A percentile compares a stretch with the other conserved stretches of the same genome.
Evolutionary conservation across 2,113 vertebrate species (phyloP).

Genomic region (Boulengeromyrus knoepffleri): DNA sequence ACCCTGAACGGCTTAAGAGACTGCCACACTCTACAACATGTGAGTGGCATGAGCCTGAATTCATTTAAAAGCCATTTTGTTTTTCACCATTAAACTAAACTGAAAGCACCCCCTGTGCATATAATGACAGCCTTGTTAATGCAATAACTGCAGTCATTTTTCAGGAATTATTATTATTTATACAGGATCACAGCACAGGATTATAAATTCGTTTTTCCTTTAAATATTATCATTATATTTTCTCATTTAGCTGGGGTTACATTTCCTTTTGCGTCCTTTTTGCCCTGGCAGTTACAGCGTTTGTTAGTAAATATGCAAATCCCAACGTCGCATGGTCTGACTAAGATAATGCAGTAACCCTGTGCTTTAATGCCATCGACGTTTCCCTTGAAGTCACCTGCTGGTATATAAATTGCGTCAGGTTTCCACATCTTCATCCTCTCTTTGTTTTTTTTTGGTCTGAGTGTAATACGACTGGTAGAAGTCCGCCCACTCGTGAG

Average conservation of each 20-base stretch:
- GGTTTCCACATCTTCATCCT: neutral
- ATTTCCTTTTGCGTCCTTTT: neutral
- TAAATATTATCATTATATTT: neutral
- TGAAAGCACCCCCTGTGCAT: neutral
- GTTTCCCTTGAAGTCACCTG: neutral
- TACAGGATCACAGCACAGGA: neutral
- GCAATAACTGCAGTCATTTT: neutral
- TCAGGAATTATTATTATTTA: neutral
- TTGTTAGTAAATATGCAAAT: neutral
- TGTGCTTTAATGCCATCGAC: neutral
- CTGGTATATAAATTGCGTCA: neutral
- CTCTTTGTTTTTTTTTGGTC: neutral
- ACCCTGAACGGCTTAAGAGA: neutral
- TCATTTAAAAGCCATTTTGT: neutral
- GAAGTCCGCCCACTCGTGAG: neutral
- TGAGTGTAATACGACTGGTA: neutral
- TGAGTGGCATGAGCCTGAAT: neutral
- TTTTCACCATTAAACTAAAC: neutral
- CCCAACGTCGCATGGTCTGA: neutral
- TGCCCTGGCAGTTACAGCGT: neutral
- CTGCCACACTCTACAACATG: neutral
- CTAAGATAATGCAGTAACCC: neutral
- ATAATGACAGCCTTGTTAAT: conserved; percentile 2
- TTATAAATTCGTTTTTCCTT: neutral
- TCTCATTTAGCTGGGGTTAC: neutral